These are phyloP conservation scores for Fistularia commersonii DNA, from an alignment of 2,797 vertebrate genomes.

Conservation along the genomic window DNA sequence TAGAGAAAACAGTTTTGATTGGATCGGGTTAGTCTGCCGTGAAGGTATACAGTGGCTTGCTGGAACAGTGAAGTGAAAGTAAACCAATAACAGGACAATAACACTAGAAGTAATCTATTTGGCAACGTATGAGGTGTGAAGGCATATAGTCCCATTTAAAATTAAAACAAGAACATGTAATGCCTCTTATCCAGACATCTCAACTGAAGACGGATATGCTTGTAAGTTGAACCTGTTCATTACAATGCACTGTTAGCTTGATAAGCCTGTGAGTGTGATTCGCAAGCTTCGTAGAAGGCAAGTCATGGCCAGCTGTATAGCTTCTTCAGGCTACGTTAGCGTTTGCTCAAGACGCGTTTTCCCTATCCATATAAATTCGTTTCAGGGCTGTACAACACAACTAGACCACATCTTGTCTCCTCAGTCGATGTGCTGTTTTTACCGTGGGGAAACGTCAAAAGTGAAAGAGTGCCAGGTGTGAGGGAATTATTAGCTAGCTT, in stretches of 20 bases:
- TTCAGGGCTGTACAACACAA: too few relatives aligned
- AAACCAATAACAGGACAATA: conserved; percentile 16
- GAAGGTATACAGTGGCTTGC: conserved; percentile 10
- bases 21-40: conserved; percentile 19
- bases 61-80: conserved; percentile 27
- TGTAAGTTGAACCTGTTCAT: conserved; percentile 46
- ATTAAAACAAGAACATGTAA: conserved; percentile 26
- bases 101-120: background rate
- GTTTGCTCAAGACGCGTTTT: too few relatives aligned
- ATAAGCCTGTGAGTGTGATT: background rate
- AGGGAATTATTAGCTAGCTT: too few relatives aligned
- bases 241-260: conserved; percentile 16
- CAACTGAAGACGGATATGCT: conserved; percentile 14
- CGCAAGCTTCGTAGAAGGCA: background rate
- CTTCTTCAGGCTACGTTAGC: too few relatives aligned
- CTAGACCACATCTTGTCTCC: too few relatives aligned
- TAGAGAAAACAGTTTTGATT: conserved; percentile 16
- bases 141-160: background rate
- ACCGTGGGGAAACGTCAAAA: too few relatives aligned
- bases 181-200: background rate
- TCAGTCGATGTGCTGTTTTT: too few relatives aligned
- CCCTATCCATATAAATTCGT: too few relatives aligned
- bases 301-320: too few relatives aligned
- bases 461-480: too few relatives aligned
- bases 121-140: background rate